phyloP scores from a whole-genome alignment of 2,113 vertebrate genomes.

The Phaethon lepturus region DNA sequence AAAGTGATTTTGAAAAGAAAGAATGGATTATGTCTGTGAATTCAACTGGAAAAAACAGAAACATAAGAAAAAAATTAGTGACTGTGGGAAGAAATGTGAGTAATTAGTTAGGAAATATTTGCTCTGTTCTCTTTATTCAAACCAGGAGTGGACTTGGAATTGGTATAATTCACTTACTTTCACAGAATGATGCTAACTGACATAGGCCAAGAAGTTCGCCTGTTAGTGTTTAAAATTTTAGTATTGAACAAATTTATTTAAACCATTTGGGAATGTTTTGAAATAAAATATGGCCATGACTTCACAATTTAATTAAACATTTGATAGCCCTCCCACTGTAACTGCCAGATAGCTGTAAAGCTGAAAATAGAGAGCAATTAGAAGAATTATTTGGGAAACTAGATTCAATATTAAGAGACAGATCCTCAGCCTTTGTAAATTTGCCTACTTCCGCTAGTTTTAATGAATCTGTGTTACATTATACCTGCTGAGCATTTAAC shows the following conservation, averaged over 20 bases:
- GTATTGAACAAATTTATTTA: not conserved
- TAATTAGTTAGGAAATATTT: not conserved
- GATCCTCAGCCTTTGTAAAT: not conserved
- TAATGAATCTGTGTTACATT: not conserved
- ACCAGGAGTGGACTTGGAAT: not conserved
- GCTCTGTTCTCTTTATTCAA: not conserved
- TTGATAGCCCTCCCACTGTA: not conserved
- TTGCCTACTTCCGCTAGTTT: not conserved
- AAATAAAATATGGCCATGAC: not conserved
- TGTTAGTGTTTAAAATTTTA: not conserved
- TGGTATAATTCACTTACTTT: not conserved
- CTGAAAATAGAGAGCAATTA: not conserved
- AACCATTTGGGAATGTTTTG: not conserved
- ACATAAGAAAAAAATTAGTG: not conserved
- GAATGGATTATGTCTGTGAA: not conserved
- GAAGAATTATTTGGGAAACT: not conserved
- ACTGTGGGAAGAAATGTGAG: not conserved
- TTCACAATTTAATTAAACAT: not conserved
- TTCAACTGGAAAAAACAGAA: not conserved
- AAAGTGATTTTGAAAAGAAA: not conserved
- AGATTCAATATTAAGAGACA: not conserved
- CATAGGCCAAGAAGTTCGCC: not conserved
- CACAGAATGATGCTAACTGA: not conserved
- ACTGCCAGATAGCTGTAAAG: not conserved
- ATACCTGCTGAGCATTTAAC: not conserved